These are phyloP conservation scores for Drosophila macrospina DNA, from an alignment of 2,888 invertebrate genomes.

Conservation along the genomic window DNA sequence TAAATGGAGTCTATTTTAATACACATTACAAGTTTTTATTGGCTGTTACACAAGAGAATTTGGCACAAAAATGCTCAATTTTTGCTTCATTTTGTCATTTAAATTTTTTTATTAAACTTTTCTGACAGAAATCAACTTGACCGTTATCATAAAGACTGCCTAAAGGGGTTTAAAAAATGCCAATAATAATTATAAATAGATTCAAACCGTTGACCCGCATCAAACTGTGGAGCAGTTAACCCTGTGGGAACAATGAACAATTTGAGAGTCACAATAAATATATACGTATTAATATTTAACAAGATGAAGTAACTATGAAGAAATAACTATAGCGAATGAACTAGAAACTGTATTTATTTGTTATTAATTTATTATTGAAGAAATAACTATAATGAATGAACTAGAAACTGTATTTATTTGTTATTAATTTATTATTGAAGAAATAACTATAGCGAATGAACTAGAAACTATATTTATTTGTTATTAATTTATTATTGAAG, in stretches of 20 bases:
- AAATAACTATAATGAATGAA: background rate
- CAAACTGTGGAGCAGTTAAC: slow-evolving; percentile 43
- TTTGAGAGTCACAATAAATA: background rate
- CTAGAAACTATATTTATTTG: no score
- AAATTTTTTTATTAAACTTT: slow-evolving; percentile 33
- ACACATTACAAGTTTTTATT: slow-evolving; percentile 20
- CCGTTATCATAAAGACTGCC: slow-evolving; percentile 61
- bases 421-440: no score
- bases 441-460: background rate
- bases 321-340: background rate
- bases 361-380: no score
- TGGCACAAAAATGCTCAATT: background rate
- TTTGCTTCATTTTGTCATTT: background rate
- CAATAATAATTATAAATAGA: slow-evolving; percentile 75
- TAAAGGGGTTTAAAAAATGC: slow-evolving; percentile 59
- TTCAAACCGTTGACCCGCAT: slow-evolving; percentile 48
- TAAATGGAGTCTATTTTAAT: slow-evolving; percentile 4
- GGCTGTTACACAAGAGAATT: slow-evolving; percentile 8
- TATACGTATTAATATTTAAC: background rate
- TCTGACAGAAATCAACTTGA: slow-evolving; percentile 59
- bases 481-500: no score
- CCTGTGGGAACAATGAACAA: slow-evolving; percentile 23
- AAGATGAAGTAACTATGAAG: no score
- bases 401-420: no score
- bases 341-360: no score